These are phyloP conservation scores for Amniataba percoides DNA, from an alignment of 2,797 vertebrate genomes.

Conservation along the genomic window DNA sequence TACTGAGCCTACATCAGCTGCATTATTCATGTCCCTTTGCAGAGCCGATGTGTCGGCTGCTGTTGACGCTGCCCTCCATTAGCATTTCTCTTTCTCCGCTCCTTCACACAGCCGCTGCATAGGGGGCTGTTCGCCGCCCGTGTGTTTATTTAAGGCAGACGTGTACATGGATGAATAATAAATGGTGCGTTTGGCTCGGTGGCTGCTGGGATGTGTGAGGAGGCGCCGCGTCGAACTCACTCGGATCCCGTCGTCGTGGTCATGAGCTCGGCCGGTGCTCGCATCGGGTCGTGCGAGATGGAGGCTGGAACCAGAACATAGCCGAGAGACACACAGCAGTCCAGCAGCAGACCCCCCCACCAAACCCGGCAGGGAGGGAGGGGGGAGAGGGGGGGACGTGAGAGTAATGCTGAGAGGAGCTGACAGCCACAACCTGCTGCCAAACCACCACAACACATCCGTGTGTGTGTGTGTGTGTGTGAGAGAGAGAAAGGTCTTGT, in stretches of 20 bases:
- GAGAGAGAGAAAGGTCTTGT: background rate
- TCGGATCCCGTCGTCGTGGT: conserved; percentile 26
- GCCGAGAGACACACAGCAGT: conserved; percentile 49
- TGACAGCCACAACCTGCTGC: conserved; percentile 38
- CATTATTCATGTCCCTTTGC: conserved; percentile 81
- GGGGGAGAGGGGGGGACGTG: conserved; percentile 48
- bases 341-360: conserved; percentile 45
- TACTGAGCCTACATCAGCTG: conserved; percentile 72
- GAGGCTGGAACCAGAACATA: conserved; percentile 42
- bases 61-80: conserved; percentile 21
- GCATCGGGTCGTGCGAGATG: conserved; percentile 54
- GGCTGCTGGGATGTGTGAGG: conserved; percentile 17
- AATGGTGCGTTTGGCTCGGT: conserved; percentile 34
- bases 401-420: conserved; percentile 65
- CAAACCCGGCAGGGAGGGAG: conserved; percentile 16
- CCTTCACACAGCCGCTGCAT: background rate
- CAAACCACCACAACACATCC: conserved; percentile 17
- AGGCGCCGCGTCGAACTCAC: conserved; percentile 31
- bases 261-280: conserved; percentile 46
- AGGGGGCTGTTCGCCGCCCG: background rate
- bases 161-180: conserved; percentile 23
- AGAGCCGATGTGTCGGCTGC: conserved; percentile 50
- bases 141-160: background rate
- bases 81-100: background rate
- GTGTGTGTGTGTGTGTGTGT: conserved; percentile 17